A percentile compares a stretch with the other conserved stretches of the same genome.
These are phyloP conservation scores for Microcebus jonahi DNA, from an alignment of 2,113 vertebrate genomes.

Conservation along the genomic window DNA sequence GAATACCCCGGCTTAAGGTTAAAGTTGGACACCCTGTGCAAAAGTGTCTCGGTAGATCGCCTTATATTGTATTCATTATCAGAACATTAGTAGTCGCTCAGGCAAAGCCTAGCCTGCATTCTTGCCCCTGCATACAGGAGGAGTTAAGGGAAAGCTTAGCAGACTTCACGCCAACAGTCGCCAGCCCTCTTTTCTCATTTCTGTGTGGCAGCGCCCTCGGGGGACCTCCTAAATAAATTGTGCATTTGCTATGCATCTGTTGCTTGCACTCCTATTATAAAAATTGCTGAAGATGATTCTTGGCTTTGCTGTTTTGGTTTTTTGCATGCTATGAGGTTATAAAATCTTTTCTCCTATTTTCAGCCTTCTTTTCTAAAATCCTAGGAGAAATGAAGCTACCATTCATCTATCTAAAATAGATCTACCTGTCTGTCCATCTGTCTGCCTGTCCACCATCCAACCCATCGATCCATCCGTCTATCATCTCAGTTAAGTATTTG, in stretches of 20 bases:
- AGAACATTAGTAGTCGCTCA: neutral
- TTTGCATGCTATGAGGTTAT: neutral
- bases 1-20: neutral
- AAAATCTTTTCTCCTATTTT: neutral
- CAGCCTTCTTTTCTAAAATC: slow-evolving; percentile 29
- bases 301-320: neutral
- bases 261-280: neutral
- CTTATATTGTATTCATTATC: neutral
- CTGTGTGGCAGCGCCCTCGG: neutral
- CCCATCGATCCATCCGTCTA: neutral
- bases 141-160: neutral
- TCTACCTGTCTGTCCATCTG: neutral
- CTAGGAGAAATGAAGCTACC: neutral
- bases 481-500: neutral
- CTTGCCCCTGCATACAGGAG: neutral
- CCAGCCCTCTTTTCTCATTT: neutral
- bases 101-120: neutral
- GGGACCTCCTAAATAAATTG: neutral
- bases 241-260: neutral
- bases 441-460: neutral
- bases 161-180: neutral
- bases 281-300: neutral
- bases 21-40: neutral
- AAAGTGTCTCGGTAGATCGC: neutral
- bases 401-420: neutral